Evolutionary conservation across 1,140 invertebrate species (phyloP).

Genomic region (Chrysopa pallens): DNA sequence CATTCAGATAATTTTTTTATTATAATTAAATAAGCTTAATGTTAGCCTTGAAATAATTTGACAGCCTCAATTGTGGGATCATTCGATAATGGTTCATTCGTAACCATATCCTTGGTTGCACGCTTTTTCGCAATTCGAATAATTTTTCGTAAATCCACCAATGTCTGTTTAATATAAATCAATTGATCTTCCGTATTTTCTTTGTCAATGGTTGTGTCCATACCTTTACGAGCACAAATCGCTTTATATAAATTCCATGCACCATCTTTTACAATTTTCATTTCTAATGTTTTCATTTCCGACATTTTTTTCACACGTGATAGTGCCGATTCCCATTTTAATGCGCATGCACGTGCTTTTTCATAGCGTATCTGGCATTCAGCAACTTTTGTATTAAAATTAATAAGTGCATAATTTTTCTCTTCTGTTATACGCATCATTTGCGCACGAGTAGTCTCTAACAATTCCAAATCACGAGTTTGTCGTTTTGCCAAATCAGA

Average conservation of each 20-base stretch:
- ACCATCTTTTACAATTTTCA: slow-evolving; percentile 10
- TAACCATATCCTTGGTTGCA: too few relatives aligned
- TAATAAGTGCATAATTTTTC: slow-evolving; percentile 18
- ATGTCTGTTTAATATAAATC: slow-evolving; percentile 20
- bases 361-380: slow-evolving; percentile 17
- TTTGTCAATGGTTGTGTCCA: slow-evolving; percentile 10
- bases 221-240: slow-evolving; percentile 19
- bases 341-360: slow-evolving; percentile 11
- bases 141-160: slow-evolving; percentile 14
- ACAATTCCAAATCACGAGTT: slow-evolving; percentile 13
- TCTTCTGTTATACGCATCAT: slow-evolving; percentile 21
- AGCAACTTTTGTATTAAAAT: slow-evolving; percentile 20
- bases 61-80: not conserved
- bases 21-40: too few relatives aligned
- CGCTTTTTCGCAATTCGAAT: slow-evolving; percentile 1
- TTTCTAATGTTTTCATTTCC: slow-evolving; percentile 17
- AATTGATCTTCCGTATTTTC: slow-evolving; percentile 22
- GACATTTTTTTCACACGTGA: slow-evolving; percentile 16
- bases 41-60: not conserved
- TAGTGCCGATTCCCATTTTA: slow-evolving; percentile 21
- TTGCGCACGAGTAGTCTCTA: slow-evolving; percentile 16
- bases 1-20: too few relatives aligned
- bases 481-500: slow-evolving; percentile 16
- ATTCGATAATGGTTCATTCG: slow-evolving; percentile 1
- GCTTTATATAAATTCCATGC: slow-evolving; percentile 26